These are phyloP conservation scores for Anoplolepis gracilipes DNA, from an alignment of 1,140 invertebrate genomes.

Conservation along the genomic window DNA sequence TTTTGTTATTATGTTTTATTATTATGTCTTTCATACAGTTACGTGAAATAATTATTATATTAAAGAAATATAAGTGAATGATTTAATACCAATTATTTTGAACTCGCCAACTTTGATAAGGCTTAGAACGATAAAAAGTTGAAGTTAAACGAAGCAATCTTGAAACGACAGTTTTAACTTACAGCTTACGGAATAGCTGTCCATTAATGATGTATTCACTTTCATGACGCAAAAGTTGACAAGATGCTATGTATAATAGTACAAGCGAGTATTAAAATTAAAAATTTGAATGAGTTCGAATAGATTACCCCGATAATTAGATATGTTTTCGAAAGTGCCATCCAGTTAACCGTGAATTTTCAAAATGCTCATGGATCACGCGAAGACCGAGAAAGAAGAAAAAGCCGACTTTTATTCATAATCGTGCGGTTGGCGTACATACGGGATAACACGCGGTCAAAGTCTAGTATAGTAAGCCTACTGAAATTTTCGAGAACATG, in stretches of 20 bases:
- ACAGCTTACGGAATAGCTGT: not conserved
- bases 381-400: slow-evolving; percentile 30
- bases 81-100: not conserved
- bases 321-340: slow-evolving; percentile 10
- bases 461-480: not conserved
- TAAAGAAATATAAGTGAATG: not conserved
- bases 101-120: not conserved
- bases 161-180: slow-evolving; percentile 14
- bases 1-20: not conserved
- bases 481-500: slow-evolving; percentile 66
- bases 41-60: not conserved
- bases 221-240: not conserved
- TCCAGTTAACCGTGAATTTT: slow-evolving; percentile 11
- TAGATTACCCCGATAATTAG: slow-evolving; percentile 22
- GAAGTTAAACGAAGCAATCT: slow-evolving; percentile 4
- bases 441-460: not conserved
- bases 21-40: too few relatives aligned
- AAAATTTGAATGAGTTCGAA: slow-evolving; percentile 32
- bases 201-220: not conserved
- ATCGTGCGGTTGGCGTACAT: slow-evolving; percentile 25
- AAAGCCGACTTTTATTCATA: not conserved
- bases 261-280: slow-evolving; percentile 40
- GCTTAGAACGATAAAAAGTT: not conserved
- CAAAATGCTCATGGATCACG: slow-evolving; percentile 12
- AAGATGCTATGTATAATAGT: not conserved